A percentile compares a stretch with the other conserved stretches of the same genome.
Evolutionary conservation across 2,888 invertebrate genomes (phyloP).

Genomic region (Pollenia labialis): DNA sequence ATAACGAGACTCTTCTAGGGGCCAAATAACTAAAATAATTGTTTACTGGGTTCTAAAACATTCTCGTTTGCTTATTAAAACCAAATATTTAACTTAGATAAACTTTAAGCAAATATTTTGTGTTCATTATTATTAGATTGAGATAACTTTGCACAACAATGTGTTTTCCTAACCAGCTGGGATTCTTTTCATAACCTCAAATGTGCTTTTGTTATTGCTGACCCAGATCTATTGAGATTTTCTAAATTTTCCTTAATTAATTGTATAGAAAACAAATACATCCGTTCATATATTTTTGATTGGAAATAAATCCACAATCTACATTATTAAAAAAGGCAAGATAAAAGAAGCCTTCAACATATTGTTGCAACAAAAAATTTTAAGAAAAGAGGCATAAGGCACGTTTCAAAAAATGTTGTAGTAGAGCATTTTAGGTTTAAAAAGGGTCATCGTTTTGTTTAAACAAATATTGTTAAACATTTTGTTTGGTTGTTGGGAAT

Average conservation of each 20-base stretch:
- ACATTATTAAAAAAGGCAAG: background rate
- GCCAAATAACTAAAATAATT: too few species aligned
- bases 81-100: conserved; percentile 10
- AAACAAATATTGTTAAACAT: conserved; percentile 39
- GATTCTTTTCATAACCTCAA: background rate
- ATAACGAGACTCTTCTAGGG: too few species aligned
- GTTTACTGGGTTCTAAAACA: background rate
- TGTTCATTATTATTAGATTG: conserved; percentile 28
- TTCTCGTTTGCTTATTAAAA: background rate
- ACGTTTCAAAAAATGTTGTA: background rate
- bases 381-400: background rate
- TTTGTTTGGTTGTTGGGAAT: background rate
- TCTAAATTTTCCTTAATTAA: background rate
- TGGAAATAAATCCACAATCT: background rate
- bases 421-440: background rate
- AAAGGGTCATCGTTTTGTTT: conserved; percentile 30
- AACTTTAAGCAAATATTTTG: conserved; percentile 32
- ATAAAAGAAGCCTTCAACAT: background rate
- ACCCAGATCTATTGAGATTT: conserved; percentile 3
- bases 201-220: background rate
- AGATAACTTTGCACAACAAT: background rate
- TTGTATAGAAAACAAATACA: conserved; percentile 22
- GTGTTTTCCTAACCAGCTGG: background rate
- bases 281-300: too few species aligned
- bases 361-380: background rate